Base-by-base conservation (phyloP, 1,140 invertebrate species). In the Drusus annulatus region DNA sequence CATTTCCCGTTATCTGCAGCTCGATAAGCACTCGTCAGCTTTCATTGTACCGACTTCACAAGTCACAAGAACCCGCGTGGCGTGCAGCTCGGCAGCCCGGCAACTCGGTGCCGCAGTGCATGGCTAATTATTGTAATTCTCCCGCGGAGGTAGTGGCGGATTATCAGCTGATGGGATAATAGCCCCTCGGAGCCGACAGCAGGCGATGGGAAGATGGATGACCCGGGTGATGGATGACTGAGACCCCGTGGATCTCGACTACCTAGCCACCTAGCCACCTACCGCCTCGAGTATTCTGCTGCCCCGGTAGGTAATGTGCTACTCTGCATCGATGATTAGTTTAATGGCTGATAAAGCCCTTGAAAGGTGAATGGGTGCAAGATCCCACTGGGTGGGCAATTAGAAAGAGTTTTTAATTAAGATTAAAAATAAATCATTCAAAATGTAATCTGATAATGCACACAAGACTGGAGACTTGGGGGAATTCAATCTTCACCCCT, bases 191-290 rank as follows among this genome's bases (percentile, higher is more conserved):
- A 56, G n/a, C 81, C 78, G 81, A 82, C 81, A 80, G 78, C 63
- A 68, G 68, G 54, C 81, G 81, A 82, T 82, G 73, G 81, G 68
- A 82, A 82, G 81, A 82, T 76, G 78, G 81, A 82, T 82, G 81
- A 36, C 68, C 78, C 17, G 51, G 56, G 19, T 82, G 81, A 82
- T 82, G 78, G 81, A 82, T 80, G 81, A 75, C 36, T 76, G 56
- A 45, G 60, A 52, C 23, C 60, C 23, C 68, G 36, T 45, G 51
- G 50, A 74, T 8, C 50, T 19, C 17, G 36, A 5, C 13, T 50
- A 21, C 52, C 77, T 82, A 82, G 63, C 74, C 76, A 69, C 68
- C 56, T 79, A 25, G 36, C 45, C 36, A 45, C 13, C 36, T 51
- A 45, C 50, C 45, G 21, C 50, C 68, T 45, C 62, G 56, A 60